A percentile compares a stretch with the other conserved stretches of the same genome.
These are phyloP conservation scores for Phoxinus dragarum DNA, from an alignment of 2,797 vertebrate species.

Conservation along the genomic window DNA sequence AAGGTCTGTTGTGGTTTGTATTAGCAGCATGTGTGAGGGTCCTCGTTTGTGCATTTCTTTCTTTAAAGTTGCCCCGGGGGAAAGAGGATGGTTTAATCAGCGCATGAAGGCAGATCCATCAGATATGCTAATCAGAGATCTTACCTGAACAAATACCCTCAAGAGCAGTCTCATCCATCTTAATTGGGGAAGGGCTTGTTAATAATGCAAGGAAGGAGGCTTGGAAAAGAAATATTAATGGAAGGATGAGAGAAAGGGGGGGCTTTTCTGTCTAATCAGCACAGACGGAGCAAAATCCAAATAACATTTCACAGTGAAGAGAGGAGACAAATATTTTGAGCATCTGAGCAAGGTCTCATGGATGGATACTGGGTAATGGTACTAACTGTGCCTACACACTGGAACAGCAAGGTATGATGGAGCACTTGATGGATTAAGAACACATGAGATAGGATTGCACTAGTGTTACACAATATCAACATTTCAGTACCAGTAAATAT, in stretches of 20 bases:
- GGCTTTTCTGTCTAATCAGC: slow-evolving; percentile 48
- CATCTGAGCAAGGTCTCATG: neutral
- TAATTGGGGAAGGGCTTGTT: slow-evolving; percentile 80
- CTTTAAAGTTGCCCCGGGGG: slow-evolving; percentile 65
- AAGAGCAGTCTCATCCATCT: slow-evolving; percentile 78
- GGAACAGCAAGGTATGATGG: neutral
- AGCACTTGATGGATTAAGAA: neutral
- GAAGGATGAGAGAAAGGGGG: slow-evolving; percentile 52
- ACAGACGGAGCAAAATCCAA: slow-evolving; percentile 35
- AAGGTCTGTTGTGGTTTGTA: slow-evolving; percentile 6
- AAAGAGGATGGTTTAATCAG: slow-evolving; percentile 72
- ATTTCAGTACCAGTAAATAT: neutral
- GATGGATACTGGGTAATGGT: neutral
- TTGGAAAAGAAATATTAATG: slow-evolving; percentile 60
- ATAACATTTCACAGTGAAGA: slow-evolving; percentile 36
- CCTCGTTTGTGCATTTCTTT: slow-evolving; percentile 58
- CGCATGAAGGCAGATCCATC: slow-evolving; percentile 74
- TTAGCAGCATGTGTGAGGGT: slow-evolving; percentile 17
- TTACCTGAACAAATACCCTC: slow-evolving; percentile 80
- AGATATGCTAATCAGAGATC: slow-evolving; percentile 80
- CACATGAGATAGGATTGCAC: neutral
- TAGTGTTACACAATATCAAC: neutral
- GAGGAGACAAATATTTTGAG: slow-evolving; percentile 9
- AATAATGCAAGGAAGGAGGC: slow-evolving; percentile 74
- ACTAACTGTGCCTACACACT: neutral